A percentile compares a stretch with the other conserved stretches of the same genome.
phyloP scores from a whole-genome alignment of 1,140 invertebrate species.

The Drosophila tsacasi region DNA sequence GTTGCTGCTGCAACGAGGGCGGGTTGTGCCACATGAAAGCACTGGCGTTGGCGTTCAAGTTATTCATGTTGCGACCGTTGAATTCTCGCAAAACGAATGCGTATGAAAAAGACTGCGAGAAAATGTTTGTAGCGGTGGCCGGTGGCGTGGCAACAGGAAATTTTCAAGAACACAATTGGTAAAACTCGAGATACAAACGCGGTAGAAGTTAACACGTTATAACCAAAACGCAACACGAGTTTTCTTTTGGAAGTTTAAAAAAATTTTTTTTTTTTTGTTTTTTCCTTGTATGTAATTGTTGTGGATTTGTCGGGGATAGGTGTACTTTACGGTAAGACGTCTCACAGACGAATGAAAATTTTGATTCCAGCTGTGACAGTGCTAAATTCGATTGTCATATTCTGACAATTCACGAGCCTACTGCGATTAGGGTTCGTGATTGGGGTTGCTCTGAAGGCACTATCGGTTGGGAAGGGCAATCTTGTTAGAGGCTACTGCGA shows the following conservation, averaged over 20 bases:
- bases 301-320: conserved; percentile 27
- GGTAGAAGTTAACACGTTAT: conserved; percentile 7
- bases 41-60: conserved; percentile 56
- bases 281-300: conserved; percentile 34
- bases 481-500: not conserved
- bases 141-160: not conserved
- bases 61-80: conserved; percentile 49
- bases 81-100: not conserved
- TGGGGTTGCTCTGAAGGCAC: not conserved
- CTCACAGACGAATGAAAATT: conserved; percentile 52
- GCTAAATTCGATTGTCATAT: not conserved
- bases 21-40: conserved; percentile 61
- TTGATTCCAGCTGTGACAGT: not conserved
- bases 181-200: not conserved
- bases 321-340: conserved; percentile 52
- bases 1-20: conserved; percentile 2
- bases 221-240: conserved; percentile 12
- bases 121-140: not conserved
- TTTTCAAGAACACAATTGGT: conserved; percentile 17
- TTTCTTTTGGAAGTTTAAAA: conserved; percentile 10
- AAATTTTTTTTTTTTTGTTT: conserved; percentile 21
- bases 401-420: not conserved
- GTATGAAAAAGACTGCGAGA: not conserved
- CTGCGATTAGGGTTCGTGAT: not conserved
- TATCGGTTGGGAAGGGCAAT: not conserved